Conservation (phyloP, 1,140 invertebrate genomes). For the Achatina immaculata region DNA sequence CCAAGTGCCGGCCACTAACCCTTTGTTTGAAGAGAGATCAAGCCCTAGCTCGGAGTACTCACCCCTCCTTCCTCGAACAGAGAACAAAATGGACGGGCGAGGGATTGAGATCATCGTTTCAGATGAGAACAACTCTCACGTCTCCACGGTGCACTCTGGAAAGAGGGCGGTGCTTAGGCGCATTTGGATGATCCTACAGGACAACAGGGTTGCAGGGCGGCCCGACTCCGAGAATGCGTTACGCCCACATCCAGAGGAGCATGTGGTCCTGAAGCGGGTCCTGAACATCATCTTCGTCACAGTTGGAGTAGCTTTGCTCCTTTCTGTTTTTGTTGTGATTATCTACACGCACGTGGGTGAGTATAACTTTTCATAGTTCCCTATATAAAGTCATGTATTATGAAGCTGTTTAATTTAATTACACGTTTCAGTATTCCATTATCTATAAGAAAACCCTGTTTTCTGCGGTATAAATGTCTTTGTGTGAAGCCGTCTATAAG, state of each 20-base stretch:
- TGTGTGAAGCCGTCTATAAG: too few species aligned
- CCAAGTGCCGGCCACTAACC: too few species aligned
- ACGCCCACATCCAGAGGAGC: slow-evolving; percentile 45
- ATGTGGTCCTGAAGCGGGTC: slow-evolving; percentile 47
- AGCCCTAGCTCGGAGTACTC: not conserved
- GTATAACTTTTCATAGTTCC: too few species aligned
- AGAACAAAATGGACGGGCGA: slow-evolving; percentile 42
- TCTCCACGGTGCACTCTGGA: slow-evolving; percentile 25
- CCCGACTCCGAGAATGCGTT: slow-evolving; percentile 43
- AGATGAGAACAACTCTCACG: slow-evolving; percentile 40
- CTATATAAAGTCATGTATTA: too few species aligned
- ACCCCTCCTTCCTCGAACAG: not conserved
- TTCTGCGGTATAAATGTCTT: too few species aligned
- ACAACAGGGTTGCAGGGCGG: slow-evolving; percentile 48
- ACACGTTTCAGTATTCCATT: too few species aligned
- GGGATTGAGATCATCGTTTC: slow-evolving; percentile 51
- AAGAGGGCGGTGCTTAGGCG: slow-evolving; percentile 42
- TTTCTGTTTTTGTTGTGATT: slow-evolving; percentile 52
- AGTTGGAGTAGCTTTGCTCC: slow-evolving; percentile 47
- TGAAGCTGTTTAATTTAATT: too few species aligned
- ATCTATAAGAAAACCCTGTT: too few species aligned
- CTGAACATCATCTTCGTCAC: slow-evolving; percentile 52
- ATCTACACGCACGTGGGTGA: slow-evolving; percentile 49
- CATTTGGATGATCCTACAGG: slow-evolving; percentile 44
- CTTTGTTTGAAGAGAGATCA: too few species aligned